Conservation (phyloP, 2,113 vertebrate species). For the Phyllostomus discolor region DNA sequence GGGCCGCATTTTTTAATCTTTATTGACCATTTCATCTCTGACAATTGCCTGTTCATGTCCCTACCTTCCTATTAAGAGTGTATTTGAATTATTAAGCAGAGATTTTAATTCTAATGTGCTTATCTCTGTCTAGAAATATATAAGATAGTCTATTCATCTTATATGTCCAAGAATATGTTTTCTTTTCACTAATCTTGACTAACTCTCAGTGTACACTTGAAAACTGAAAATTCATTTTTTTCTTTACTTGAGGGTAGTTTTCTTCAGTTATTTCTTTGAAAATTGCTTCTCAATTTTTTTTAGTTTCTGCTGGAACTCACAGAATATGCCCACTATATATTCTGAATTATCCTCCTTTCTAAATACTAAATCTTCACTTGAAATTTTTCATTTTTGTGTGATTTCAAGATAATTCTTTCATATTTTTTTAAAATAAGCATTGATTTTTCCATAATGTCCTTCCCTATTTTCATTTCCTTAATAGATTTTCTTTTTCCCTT, state of each 20-base stretch:
- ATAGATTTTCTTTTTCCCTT: not conserved
- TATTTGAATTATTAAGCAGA: not conserved
- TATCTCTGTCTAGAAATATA: not conserved
- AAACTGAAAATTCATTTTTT: not conserved
- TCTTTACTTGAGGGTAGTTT: not conserved
- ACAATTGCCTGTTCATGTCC: not conserved
- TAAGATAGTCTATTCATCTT: not conserved
- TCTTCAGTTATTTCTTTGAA: conserved; percentile 19
- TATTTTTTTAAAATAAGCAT: not conserved
- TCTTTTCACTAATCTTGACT: not conserved
- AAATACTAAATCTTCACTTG: not conserved
- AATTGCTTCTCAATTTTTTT: not conserved
- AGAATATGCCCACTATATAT: not conserved
- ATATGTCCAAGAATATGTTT: not conserved
- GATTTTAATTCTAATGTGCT: not conserved
- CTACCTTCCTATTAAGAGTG: not conserved
- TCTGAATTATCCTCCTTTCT: not conserved
- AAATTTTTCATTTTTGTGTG: not conserved
- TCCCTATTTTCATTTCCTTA: not conserved
- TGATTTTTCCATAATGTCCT: not conserved
- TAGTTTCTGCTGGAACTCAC: not conserved
- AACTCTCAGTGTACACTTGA: not conserved
- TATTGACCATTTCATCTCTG: not conserved
- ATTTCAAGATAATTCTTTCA: not conserved
- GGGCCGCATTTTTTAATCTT: not conserved